These are phyloP conservation scores for Parnassius apollo DNA, from an alignment of 2,888 invertebrate genomes.

Conservation along the genomic window DNA sequence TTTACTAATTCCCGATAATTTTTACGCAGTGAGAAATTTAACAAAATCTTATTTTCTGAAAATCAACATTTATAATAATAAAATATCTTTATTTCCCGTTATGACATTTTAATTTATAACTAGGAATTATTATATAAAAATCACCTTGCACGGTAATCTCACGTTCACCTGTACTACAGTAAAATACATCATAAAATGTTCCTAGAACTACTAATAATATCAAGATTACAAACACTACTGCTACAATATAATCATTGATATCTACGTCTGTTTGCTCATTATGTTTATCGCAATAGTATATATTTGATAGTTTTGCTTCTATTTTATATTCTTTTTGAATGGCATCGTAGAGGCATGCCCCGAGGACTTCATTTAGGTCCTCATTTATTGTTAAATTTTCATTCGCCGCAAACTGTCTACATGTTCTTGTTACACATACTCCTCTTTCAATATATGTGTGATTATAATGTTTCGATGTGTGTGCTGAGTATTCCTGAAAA, in stretches of 20 bases:
- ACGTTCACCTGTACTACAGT: neutral
- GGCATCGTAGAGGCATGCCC: slow-evolving; percentile 11
- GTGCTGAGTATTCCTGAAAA: slow-evolving; percentile 20
- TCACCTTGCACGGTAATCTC: neutral
- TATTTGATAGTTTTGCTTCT: slow-evolving; percentile 15
- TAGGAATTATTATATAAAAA: neutral
- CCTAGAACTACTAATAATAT: neutral
- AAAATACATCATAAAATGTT: slow-evolving; percentile 9
- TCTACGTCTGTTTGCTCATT: slow-evolving; percentile 11
- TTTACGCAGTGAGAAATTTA: slow-evolving; percentile 19
- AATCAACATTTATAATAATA: neutral
- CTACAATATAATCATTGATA: slow-evolving; percentile 6
- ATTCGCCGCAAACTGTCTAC: slow-evolving; percentile 2
- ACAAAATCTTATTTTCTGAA: slow-evolving; percentile 12
- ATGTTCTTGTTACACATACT: slow-evolving; percentile 18
- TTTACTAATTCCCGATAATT: slow-evolving; percentile 14
- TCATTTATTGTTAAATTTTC: neutral
- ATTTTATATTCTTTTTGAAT: slow-evolving; percentile 17
- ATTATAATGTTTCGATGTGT: slow-evolving; percentile 18
- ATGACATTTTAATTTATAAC: too few relatives aligned
- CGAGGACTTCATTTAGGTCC: slow-evolving; percentile 5
- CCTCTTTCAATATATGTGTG: slow-evolving; percentile 16
- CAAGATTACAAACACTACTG: neutral
- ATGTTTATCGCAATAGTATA: slow-evolving; percentile 12
- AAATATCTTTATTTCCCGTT: neutral